Percentiles rank a stretch among this genome's conserved stretches.
Conservation (phyloP, 2,888 invertebrate species). For the Coleophora deauratella region DNA sequence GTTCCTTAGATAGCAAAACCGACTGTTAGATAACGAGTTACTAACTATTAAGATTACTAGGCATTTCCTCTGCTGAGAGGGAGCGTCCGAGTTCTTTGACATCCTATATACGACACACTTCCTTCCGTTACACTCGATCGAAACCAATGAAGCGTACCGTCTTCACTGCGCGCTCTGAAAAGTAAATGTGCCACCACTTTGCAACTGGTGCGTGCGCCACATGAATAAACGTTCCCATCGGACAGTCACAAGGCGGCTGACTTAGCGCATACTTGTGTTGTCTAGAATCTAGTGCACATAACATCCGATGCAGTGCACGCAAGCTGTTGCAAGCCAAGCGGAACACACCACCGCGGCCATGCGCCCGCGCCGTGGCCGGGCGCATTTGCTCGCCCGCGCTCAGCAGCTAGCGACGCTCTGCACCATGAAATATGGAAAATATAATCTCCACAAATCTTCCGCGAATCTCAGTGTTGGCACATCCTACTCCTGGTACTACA, state of each 20-base stretch:
- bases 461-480: conserved; percentile 62
- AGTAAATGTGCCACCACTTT: conserved; percentile 48
- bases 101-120: too few species aligned
- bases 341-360: conserved; percentile 25
- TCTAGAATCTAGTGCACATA: conserved; percentile 27
- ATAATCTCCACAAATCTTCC: conserved; percentile 65
- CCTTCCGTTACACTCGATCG: conserved; percentile 38
- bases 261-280: conserved; percentile 27
- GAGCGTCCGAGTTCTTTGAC: too few species aligned
- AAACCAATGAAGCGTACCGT: conserved; percentile 41
- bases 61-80: too few species aligned
- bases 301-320: conserved; percentile 36
- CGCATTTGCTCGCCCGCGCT: conserved; percentile 46
- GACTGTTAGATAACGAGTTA: too few species aligned
- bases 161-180: conserved; percentile 62
- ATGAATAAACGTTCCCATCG: conserved; percentile 30
- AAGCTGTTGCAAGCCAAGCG: conserved; percentile 38
- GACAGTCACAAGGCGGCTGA: conserved; percentile 40
- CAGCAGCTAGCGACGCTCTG: conserved; percentile 37
- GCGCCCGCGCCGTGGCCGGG: conserved; percentile 14
- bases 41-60: too few species aligned
- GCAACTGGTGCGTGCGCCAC: conserved; percentile 43
- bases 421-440: conserved; percentile 72
- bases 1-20: too few species aligned
- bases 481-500: conserved; percentile 70